Evolutionary conservation across 1,140 invertebrate species (phyloP), one percentile per base, ranked within the genome.

Genomic region (Hylaeus anthracinus): DNA sequence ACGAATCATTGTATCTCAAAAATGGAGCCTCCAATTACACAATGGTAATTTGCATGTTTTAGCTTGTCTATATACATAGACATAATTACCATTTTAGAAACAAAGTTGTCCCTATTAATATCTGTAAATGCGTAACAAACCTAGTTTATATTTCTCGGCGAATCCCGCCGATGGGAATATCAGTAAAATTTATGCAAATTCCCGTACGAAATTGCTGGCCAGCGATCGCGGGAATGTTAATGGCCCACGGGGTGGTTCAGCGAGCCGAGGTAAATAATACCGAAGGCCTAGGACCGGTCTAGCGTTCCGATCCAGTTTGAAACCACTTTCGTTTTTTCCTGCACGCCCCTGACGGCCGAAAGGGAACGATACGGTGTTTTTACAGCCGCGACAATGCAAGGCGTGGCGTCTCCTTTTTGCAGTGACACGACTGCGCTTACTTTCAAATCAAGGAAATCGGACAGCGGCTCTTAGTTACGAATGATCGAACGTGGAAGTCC

Each of bases 321-420:
- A 45, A 84, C 74, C 73, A 87, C 82, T 88, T 87, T 88, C 81
- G 55, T 67, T 85, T 89, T 88, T 83, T 75, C 63, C 26, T 66
- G n/a, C 45, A 26, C 69, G 51, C 41, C 53, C 15, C 48, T 67
- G 66, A 2, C 14, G 60, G 9, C 10, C 58, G 65, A 66, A 63
- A 63, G 73, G 69, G 61, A 85, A 74, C 78, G 78, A 67, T 64
- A 80, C 14, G 37, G 72, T 39, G 51, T 60, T 81, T 71, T 65
- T 80, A 65, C 67, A 58, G 53, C 14, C 56, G 58, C 58, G 64
- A 60, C 84, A 51, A 79, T 63, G 66, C 53, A 45, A 80, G 77
- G 41, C 55, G 55, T 81, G 43, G 39, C 60, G 77, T 83, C 66
- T 82, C 45, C 39, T 12, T 79, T 73, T 65, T 41, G 12, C 66